Conservation (phyloP, 1,140 invertebrate species). For the Condylostylus longicornis region DNA sequence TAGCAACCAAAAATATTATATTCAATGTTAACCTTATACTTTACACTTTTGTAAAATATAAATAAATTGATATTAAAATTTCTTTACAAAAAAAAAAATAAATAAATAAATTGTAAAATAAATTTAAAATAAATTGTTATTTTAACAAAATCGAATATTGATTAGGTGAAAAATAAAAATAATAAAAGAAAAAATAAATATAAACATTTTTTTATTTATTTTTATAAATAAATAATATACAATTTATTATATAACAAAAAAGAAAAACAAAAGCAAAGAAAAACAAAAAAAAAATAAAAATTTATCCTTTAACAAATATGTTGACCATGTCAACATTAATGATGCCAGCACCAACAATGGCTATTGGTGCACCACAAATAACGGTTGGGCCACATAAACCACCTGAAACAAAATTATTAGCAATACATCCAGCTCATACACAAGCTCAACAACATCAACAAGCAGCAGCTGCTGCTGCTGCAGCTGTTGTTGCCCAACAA, state of each 20-base stretch:
- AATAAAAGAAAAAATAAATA: no score
- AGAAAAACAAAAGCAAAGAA: no score
- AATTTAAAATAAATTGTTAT: background rate
- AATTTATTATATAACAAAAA: background rate
- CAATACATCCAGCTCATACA: slow-evolving; percentile 24
- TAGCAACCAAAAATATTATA: background rate
- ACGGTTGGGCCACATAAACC: slow-evolving; percentile 31
- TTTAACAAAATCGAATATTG: no score
- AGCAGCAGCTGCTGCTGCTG: slow-evolving; percentile 22
- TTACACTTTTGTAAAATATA: background rate
- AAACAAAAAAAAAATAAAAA: no score
- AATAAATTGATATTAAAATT: background rate
- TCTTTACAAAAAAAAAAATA: background rate
- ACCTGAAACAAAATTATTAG: slow-evolving; percentile 30
- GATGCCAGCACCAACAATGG: slow-evolving; percentile 31
- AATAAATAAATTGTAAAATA: background rate
- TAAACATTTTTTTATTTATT: no score
- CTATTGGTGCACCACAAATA: slow-evolving; percentile 30
- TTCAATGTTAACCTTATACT: background rate
- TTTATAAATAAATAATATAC: background rate
- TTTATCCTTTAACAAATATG: slow-evolving; percentile 18
- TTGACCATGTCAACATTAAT: slow-evolving; percentile 32
- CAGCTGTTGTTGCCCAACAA: slow-evolving; percentile 12
- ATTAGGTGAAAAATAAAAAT: no score
- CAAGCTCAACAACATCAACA: slow-evolving; percentile 9